These are phyloP conservation scores for Sylvilagus bachmani DNA, from an alignment of 2,113 vertebrate species.

Conservation along the genomic window DNA sequence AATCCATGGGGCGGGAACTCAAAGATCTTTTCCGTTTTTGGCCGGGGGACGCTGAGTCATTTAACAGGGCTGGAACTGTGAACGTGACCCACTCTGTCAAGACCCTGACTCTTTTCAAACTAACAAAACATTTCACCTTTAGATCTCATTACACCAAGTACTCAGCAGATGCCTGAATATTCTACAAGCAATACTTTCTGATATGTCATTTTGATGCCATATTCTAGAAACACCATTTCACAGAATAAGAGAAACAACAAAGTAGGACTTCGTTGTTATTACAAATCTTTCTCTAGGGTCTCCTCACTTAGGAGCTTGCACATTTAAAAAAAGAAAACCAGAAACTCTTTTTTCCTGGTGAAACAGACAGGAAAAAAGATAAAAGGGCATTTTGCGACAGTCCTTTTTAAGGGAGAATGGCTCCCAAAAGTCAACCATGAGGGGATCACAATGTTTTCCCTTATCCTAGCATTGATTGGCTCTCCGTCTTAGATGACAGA, in stretches of 20 bases:
- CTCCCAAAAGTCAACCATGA: neutral
- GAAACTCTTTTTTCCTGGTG: neutral
- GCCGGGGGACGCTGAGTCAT: neutral
- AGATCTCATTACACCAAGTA: neutral
- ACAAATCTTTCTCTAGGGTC: neutral
- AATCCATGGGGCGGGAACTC: neutral
- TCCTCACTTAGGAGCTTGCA: neutral
- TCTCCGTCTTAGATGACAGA: slow-evolving; percentile 77
- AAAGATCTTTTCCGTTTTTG: neutral
- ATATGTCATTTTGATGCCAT: neutral
- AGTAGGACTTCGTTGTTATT: too few relatives aligned
- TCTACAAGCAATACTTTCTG: neutral
- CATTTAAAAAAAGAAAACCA: neutral
- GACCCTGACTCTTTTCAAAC: neutral
- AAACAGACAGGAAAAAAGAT: neutral
- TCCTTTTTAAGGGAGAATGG: neutral
- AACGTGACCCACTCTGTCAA: neutral
- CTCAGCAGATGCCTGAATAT: neutral
- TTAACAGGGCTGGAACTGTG: neutral
- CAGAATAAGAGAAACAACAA: neutral
- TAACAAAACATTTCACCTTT: neutral
- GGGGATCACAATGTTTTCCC: neutral
- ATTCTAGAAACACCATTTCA: neutral
- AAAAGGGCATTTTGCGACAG: neutral
- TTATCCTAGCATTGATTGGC: slow-evolving; percentile 71